Evolutionary conservation across 1,140 invertebrate genomes (phyloP), one percentile per base, ranked within the genome.

Genomic region (Notospermus geniculatus): DNA sequence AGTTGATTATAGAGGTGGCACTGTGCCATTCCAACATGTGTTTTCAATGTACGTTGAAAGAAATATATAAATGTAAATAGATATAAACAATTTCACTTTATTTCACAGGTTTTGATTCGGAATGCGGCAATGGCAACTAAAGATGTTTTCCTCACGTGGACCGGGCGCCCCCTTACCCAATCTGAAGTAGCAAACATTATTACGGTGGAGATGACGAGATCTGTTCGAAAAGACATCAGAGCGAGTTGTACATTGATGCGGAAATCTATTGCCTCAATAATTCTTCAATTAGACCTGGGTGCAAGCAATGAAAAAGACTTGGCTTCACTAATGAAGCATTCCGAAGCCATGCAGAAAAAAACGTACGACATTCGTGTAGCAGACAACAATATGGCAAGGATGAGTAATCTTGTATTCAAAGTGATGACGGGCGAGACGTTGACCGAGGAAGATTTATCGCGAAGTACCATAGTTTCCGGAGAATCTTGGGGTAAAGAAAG

Each of bases 301-400:
- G 46, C 46, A 50, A 19, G 46, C 46, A 50, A 19, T 50, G 46
- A 50, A 50, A 19, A 50, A 27, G 46, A 50, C 25, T 50, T 50
- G 25, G 46, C 46, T 23, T 19, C 46, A 50, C 46, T 50, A 4
- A 50, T 50, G 46, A 50, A 50, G 25, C 46, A 50, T 50, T 50
- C 46, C 46, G 19, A 50, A 50, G 25, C 46, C 46, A 50, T 50
- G 46, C 46, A 50, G 46, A 50, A 50, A 50, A 19, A 27, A 50
- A 50, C 46, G 25, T 50, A 50, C 25, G 46, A 50, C 25, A 50
- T 50, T 23, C 46, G 46, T 19, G 25, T 50, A 23, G 46, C 46
- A 23, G 46, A 50, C 46, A 50, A 50, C 46, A 27, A 19, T 19
- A 50, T 50, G 46, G 46, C 46, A 50, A 50, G 25, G 25, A 50